These are phyloP conservation scores for Stictonetta naevosa DNA, from an alignment of 2,113 vertebrate genomes.

Conservation along the genomic window DNA sequence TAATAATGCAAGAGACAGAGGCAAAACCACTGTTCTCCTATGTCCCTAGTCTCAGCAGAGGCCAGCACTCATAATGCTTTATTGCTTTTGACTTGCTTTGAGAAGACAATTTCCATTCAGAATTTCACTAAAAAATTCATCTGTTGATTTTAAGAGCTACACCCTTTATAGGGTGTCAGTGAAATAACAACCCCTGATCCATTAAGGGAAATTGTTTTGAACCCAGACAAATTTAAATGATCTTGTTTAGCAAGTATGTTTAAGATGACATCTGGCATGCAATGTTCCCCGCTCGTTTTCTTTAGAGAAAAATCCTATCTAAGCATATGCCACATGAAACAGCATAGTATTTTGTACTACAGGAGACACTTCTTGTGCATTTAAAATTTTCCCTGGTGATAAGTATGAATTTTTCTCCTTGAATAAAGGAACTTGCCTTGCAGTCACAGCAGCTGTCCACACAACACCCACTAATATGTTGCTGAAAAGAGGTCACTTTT, in stretches of 20 bases:
- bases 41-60: neutral
- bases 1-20: neutral
- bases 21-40: neutral
- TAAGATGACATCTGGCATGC: neutral
- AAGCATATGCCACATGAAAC: neutral
- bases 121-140: neutral
- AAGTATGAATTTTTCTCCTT: neutral
- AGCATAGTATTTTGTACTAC: neutral
- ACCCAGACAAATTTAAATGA: neutral
- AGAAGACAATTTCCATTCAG: neutral
- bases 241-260: neutral
- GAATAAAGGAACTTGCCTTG: slow-evolving; percentile 21
- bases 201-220: neutral
- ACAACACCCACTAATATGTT: neutral
- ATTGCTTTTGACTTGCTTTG: neutral
- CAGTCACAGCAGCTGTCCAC: neutral
- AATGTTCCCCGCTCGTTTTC: neutral
- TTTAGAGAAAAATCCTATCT: neutral
- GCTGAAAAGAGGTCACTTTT: slow-evolving; percentile 31
- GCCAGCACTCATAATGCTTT: neutral
- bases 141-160: neutral
- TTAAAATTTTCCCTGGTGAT: neutral
- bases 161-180: neutral
- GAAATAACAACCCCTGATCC: neutral
- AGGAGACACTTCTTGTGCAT: neutral